Conservation (phyloP, 2,888 invertebrate species). For the Carabus problematicus region DNA sequence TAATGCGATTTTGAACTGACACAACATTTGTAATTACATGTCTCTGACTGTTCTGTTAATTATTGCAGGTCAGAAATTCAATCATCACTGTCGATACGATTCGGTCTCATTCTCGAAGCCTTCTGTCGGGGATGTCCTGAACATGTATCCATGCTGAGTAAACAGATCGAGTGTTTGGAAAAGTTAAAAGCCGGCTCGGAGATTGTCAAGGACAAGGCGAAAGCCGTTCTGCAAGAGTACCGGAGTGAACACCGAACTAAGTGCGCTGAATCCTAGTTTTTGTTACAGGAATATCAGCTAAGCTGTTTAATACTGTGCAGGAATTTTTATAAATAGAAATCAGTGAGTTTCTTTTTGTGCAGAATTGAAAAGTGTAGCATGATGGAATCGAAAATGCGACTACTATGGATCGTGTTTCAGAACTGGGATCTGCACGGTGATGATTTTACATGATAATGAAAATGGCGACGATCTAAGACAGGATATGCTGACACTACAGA, state of each 20-base stretch:
- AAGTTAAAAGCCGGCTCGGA: constrained; percentile 77
- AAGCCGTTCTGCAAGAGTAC: constrained; percentile 73
- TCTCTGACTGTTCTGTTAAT: too few species aligned
- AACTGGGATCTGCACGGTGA: constrained; percentile 83
- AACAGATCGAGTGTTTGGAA: constrained; percentile 79
- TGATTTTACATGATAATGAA: too few species aligned
- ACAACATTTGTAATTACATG: too few species aligned
- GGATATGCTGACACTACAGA: constrained; percentile 97
- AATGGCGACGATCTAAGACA: constrained; percentile 96
- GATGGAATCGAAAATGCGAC: constrained; percentile 96
- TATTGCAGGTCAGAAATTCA: constrained; percentile 93
- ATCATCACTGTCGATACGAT: constrained; percentile 85
- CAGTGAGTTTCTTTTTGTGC: constrained; percentile 66
- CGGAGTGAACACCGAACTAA: constrained; percentile 76
- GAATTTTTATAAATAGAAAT: too few species aligned
- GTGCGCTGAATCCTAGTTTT: constrained; percentile 86
- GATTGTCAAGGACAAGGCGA: constrained; percentile 79
- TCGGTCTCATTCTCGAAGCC: constrained; percentile 89
- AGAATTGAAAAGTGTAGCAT: constrained; percentile 80
- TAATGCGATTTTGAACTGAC: too few species aligned
- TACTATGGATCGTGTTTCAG: constrained; percentile 87
- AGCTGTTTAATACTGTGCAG: too few species aligned
- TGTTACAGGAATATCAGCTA: constrained; percentile 79
- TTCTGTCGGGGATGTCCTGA: constrained; percentile 89
- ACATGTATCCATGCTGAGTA: constrained; percentile 78